A percentile compares a stretch with the other conserved stretches of the same genome.
Evolutionary conservation across 2,888 invertebrate genomes (phyloP).

Genomic region (Ormyrus nitidulus): DNA sequence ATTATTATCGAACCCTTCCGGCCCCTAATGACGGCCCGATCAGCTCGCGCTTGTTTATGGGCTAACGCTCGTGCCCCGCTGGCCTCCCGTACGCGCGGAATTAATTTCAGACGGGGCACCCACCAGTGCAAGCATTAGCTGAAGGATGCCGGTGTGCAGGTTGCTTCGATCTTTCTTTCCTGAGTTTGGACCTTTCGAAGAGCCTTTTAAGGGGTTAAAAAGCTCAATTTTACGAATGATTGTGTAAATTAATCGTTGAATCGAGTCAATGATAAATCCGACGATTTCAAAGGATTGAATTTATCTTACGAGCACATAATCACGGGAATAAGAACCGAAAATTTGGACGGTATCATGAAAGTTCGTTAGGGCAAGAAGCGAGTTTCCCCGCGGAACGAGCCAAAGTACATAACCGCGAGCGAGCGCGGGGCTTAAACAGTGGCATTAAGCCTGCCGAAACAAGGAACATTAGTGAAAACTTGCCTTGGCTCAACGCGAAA

Average conservation of each 20-base stretch:
- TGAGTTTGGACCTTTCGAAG: too few relatives aligned
- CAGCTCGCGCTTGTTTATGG: constrained; percentile 69
- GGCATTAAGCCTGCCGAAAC: constrained; percentile 70
- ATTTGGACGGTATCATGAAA: constrained; percentile 26
- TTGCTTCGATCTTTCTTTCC: neutral
- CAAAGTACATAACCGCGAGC: constrained; percentile 49
- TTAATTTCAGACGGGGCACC: constrained; percentile 66
- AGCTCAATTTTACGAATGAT: too few relatives aligned
- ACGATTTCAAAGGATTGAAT: too few relatives aligned
- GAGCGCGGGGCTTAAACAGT: constrained; percentile 64
- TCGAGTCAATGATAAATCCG: too few relatives aligned
- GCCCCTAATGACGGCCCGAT: constrained; percentile 67
- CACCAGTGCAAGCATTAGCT: neutral
- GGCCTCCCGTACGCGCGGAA: constrained; percentile 61
- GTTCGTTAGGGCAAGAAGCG: constrained; percentile 29
- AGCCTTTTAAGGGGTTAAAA: too few relatives aligned
- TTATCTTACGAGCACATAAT: too few relatives aligned
- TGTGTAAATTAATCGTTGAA: too few relatives aligned
- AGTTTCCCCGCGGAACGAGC: constrained; percentile 51
- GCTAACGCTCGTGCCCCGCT: constrained; percentile 56
- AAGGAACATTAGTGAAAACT: constrained; percentile 75
- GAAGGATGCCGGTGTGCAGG: too few relatives aligned
- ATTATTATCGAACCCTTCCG: constrained; percentile 68
- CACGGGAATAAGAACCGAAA: neutral
- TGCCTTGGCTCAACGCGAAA: constrained; percentile 64